A percentile compares a stretch with the other conserved stretches of the same genome.
Conservation (phyloP, 2,113 vertebrate genomes). For the Murina feae region DNA sequence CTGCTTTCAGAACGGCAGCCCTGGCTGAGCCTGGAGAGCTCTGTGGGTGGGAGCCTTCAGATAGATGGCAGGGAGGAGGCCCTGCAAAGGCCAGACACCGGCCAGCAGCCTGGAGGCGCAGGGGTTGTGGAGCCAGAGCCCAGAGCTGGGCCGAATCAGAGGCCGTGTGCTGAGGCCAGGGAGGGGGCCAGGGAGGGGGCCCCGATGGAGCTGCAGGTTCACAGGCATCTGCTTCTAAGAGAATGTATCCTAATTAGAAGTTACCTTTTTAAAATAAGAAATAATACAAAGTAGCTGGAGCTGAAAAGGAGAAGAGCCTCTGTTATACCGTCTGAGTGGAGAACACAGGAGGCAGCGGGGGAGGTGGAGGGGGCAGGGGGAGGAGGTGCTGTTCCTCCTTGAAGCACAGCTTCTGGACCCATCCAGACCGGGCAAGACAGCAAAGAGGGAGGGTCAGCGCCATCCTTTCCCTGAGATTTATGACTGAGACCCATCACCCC, state of each 20-base stretch:
- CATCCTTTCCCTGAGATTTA: neutral
- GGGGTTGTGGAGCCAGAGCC: neutral
- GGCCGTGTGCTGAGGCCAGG: rapidly evolving
- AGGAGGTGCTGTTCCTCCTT: neutral
- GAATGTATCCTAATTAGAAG: neutral
- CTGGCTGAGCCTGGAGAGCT: neutral
- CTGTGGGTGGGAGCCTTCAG: rapidly evolving
- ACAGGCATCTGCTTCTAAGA: neutral
- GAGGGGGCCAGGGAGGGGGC: no score
- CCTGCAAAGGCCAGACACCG: neutral
- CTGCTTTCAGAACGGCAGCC: neutral
- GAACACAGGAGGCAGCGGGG: no score
- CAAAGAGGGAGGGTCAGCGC: neutral
- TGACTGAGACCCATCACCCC: neutral
- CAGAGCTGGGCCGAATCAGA: no score
- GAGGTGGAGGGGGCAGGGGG: rapidly evolving
- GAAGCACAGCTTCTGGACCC: neutral
- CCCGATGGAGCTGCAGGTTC: rapidly evolving
- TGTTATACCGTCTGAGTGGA: neutral
- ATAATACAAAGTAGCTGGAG: neutral
- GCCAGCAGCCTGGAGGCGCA: neutral
- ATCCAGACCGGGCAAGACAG: neutral
- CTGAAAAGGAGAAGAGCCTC: neutral
- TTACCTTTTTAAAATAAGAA: neutral
- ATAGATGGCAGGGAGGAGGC: neutral